A percentile compares a stretch with the other conserved stretches of the same genome.
These are phyloP conservation scores for Kryptopterus vitreolus DNA, from an alignment of 2,797 vertebrate genomes.

Conservation along the genomic window DNA sequence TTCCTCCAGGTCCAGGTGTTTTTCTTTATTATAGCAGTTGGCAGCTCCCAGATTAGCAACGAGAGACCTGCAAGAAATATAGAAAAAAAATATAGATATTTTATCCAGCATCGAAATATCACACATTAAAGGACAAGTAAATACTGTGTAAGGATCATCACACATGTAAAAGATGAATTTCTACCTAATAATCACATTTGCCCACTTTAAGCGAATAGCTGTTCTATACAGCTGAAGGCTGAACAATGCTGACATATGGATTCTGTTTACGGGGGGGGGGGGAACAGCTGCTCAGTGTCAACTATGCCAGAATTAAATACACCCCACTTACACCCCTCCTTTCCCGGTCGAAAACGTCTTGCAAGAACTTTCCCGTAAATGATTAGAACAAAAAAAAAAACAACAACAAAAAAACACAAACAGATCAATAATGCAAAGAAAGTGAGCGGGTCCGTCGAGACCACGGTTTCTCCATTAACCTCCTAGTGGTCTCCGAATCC, in stretches of 20 bases:
- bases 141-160: background rate
- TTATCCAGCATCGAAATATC: constrained; percentile 1
- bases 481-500: constrained; percentile 52
- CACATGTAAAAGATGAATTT: constrained; percentile 16
- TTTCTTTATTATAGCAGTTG: constrained; percentile 96
- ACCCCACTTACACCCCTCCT: constrained; percentile 19
- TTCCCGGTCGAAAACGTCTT: constrained; percentile 43
- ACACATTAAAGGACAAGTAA: background rate
- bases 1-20: constrained; percentile 93
- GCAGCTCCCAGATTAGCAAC: constrained; percentile 95
- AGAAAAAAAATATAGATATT: background rate
- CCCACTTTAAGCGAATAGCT: constrained; percentile 21
- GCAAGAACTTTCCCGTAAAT: constrained; percentile 51
- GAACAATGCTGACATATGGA: constrained; percentile 46
- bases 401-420: too few species aligned
- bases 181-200: constrained; percentile 30
- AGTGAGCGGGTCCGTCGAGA: constrained; percentile 44
- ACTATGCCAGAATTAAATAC: constrained; percentile 51
- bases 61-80: constrained; percentile 82
- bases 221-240: constrained; percentile 41
- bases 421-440: constrained; percentile 56
- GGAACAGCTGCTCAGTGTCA: constrained; percentile 55
- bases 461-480: constrained; percentile 54
- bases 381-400: constrained; percentile 41
- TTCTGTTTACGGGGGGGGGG: constrained; percentile 38